Conservation (phyloP, 64 coral and sea anemone genomes). For the Porites australiensis region DNA sequence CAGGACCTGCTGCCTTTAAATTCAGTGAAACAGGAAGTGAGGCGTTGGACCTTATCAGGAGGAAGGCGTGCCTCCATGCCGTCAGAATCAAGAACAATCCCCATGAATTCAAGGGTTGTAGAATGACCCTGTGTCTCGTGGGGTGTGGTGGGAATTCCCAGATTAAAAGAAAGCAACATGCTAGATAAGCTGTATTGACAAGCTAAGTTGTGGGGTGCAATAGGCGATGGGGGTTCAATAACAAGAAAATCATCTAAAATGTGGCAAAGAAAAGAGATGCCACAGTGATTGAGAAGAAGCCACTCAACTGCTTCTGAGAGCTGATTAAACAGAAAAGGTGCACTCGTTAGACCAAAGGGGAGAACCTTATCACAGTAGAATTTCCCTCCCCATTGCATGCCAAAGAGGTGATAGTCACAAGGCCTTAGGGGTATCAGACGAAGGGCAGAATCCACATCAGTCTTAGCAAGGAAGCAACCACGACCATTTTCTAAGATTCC, state of each 20-base stretch:
- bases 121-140: constrained; percentile 24
- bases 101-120: constrained; percentile 39
- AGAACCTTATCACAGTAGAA: constrained; percentile 57
- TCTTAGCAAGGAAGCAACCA: constrained; percentile 70
- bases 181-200: too few relatives aligned
- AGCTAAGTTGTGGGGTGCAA: too few relatives aligned
- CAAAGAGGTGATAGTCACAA: constrained; percentile 56
- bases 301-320: too few relatives aligned
- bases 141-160: neutral
- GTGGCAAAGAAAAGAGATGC: too few relatives aligned
- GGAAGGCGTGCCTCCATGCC: constrained; percentile 55
- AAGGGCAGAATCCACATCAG: constrained; percentile 53
- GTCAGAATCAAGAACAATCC: constrained; percentile 28
- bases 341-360: neutral
- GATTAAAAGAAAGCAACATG: constrained; percentile 4
- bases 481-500: constrained; percentile 15
- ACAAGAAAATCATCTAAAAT: too few relatives aligned
- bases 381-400: constrained; percentile 59
- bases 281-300: too few relatives aligned
- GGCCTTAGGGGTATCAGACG: constrained; percentile 23
- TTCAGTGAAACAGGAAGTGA: neutral
- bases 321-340: too few relatives aligned
- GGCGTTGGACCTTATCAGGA: constrained; percentile 24
- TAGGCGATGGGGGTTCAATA: too few relatives aligned
- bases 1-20: constrained; percentile 18